Percentiles rank a stretch among this genome's conserved stretches.
Conservation (phyloP, 2,888 invertebrate genomes). For the Caradrina clavipalpis region DNA sequence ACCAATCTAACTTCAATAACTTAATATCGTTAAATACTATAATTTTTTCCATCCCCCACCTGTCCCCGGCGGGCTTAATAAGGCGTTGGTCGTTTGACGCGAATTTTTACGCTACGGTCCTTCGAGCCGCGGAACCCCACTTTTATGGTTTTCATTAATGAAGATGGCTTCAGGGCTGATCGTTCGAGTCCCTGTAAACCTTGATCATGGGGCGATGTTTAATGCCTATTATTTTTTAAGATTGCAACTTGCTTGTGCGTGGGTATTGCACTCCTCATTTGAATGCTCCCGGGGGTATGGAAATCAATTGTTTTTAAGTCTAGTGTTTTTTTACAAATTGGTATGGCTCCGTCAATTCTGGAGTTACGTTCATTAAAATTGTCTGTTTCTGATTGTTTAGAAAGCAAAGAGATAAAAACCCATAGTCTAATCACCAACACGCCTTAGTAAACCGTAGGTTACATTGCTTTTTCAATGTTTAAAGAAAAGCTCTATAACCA, state of each 20-base stretch:
- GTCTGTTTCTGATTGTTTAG: background rate
- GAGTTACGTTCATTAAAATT: background rate
- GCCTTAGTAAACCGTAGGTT: background rate
- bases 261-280: conserved; percentile 48
- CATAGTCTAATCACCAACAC: no score
- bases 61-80: conserved; percentile 81
- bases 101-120: conserved; percentile 75
- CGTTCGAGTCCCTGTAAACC: conserved; percentile 81
- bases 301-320: conserved; percentile 51
- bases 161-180: conserved; percentile 87
- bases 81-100: conserved; percentile 84
- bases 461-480: background rate
- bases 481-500: background rate
- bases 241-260: conserved; percentile 69
- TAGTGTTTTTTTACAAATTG: conserved; percentile 15
- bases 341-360: background rate
- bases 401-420: background rate
- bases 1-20: conserved; percentile 74
- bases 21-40: conserved; percentile 81
- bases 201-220: conserved; percentile 83
- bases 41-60: conserved; percentile 78
- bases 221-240: conserved; percentile 78
- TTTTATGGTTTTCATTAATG: conserved; percentile 89
- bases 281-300: conserved; percentile 41
- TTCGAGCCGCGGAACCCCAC: conserved; percentile 71